A percentile compares a stretch with the other conserved stretches of the same genome.
Conservation (phyloP, 2,888 invertebrate species). For the Bembecia ichneumoniformis region DNA sequence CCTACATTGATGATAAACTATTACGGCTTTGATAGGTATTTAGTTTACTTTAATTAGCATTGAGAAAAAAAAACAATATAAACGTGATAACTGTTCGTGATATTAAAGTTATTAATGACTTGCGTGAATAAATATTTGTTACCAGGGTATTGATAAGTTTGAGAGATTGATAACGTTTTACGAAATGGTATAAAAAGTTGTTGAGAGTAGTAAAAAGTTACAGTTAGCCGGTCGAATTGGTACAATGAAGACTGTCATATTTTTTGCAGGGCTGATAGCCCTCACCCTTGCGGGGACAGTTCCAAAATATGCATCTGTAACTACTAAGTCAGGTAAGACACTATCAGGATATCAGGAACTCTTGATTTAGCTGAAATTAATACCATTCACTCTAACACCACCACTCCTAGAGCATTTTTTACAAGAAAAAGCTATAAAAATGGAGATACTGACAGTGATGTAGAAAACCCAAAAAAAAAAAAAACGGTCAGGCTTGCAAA, state of each 20-base stretch:
- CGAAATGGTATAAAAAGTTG: conserved; percentile 17
- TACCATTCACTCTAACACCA: too few relatives aligned
- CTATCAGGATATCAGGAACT: too few relatives aligned
- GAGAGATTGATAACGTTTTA: not conserved
- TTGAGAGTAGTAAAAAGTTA: conserved; percentile 12
- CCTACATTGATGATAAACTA: not conserved
- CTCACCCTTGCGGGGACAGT: conserved; percentile 39
- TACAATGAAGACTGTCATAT: conserved; percentile 63
- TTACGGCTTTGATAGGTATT: not conserved
- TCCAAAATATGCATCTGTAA: conserved; percentile 20
- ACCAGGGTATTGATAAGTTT: not conserved
- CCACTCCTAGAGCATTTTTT: too few relatives aligned
- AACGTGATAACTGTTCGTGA: not conserved
- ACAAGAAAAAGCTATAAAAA: too few relatives aligned
- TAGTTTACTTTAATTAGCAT: not conserved
- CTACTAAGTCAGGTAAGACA: conserved; percentile 14
- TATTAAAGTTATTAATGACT: not conserved
- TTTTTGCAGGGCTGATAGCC: conserved; percentile 49
- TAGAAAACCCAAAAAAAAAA: too few relatives aligned
- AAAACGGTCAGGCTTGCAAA: too few relatives aligned
- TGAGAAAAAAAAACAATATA: not conserved
- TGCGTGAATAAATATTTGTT: not conserved
- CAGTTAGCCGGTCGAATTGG: conserved; percentile 41
- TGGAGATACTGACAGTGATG: too few relatives aligned
- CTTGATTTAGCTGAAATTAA: too few relatives aligned